These are phyloP conservation scores for Balaeniceps rex DNA, from an alignment of 2,113 vertebrate genomes.

Conservation along the genomic window DNA sequence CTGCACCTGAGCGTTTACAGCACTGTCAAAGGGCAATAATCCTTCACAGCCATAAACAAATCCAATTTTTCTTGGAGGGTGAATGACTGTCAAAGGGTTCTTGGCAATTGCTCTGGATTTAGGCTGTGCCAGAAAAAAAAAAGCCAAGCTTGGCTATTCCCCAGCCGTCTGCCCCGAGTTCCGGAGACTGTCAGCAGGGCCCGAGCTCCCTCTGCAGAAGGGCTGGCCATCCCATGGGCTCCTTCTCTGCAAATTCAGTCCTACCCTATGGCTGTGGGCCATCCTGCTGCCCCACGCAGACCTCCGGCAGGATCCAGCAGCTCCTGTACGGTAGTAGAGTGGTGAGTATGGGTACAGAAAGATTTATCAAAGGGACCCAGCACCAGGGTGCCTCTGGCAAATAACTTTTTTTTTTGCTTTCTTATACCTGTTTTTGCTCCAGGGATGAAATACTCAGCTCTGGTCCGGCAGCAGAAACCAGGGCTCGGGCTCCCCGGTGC, in stretches of 20 bases:
- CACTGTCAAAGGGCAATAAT: background rate
- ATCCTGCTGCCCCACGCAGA: background rate
- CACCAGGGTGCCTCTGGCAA: background rate
- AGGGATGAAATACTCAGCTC: background rate
- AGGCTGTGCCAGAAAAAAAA: background rate
- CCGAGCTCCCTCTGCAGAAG: background rate
- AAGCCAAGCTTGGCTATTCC: background rate
- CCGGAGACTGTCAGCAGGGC: background rate
- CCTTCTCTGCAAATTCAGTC: background rate
- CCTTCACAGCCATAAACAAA: background rate
- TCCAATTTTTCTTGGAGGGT: background rate
- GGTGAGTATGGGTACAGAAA: background rate
- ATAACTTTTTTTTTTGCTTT: background rate
- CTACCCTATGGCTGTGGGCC: fast-evolving
- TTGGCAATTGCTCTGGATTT: background rate
- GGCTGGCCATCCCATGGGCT: background rate
- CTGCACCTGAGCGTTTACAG: background rate
- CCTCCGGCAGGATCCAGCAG: background rate
- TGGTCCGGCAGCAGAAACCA: background rate
- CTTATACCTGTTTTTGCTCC: background rate
- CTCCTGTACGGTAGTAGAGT: background rate
- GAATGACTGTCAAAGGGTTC: background rate
- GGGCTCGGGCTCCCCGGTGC: background rate
- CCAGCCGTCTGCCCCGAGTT: background rate
- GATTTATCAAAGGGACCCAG: background rate